Percentiles rank a stretch among this genome's conserved stretches.
Conservation (phyloP, 1,140 invertebrate genomes). For the Pseudobourletiella spinata region DNA sequence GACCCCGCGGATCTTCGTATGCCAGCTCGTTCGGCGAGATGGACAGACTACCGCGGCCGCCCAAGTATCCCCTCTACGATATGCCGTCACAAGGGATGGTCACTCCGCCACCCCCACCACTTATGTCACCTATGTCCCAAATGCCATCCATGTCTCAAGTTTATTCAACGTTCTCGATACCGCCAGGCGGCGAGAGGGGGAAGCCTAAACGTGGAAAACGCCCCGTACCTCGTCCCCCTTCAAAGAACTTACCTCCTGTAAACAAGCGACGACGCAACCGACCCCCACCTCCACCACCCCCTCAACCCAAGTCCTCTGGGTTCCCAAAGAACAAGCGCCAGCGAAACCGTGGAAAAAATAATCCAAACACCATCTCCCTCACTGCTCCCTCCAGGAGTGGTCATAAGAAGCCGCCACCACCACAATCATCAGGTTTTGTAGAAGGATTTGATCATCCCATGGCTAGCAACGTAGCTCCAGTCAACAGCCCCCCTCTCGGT, state of each 20-base stretch:
- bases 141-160: constrained; percentile 12
- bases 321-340: neutral
- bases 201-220: neutral
- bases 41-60: constrained; percentile 31
- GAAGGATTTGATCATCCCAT: constrained; percentile 29
- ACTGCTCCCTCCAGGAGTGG: neutral
- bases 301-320: too few relatives aligned
- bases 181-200: neutral
- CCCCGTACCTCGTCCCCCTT: neutral
- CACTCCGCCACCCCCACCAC: constrained; percentile 32
- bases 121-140: constrained; percentile 32
- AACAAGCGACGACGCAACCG: constrained; percentile 6
- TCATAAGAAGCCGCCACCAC: too few relatives aligned
- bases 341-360: neutral
- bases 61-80: constrained; percentile 34
- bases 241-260: neutral
- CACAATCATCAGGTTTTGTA: too few relatives aligned
- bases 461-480: constrained; percentile 27
- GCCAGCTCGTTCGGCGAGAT: constrained; percentile 1
- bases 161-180: neutral
- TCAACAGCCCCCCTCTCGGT: constrained; percentile 28
- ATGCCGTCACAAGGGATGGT: constrained; percentile 26
- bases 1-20: neutral
- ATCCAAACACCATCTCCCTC: neutral
- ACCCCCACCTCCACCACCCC: constrained; percentile 10